Evolutionary conservation across 2,797 vertebrate genomes (phyloP).

Genomic region (Nasua narica): DNA sequence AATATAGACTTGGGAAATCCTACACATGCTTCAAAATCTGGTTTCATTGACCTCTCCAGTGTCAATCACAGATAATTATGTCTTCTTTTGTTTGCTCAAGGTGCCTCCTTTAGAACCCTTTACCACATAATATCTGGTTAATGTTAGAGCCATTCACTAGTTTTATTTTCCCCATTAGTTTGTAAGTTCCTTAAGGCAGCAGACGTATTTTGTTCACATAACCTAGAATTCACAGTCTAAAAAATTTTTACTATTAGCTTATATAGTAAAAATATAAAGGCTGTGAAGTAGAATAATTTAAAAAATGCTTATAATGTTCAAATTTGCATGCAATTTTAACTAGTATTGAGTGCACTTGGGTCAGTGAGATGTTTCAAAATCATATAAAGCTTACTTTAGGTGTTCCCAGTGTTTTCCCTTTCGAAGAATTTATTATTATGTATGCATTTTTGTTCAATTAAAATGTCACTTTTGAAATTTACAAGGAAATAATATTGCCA

Average conservation of each 20-base stretch:
- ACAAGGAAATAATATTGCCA: constrained; percentile 6
- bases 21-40: neutral
- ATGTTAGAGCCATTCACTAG: neutral
- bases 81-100: neutral
- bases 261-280: neutral
- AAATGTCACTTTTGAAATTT: constrained; percentile 32
- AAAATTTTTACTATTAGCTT: neutral
- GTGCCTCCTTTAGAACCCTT: neutral
- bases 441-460: constrained; percentile 1
- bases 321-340: neutral
- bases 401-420: neutral
- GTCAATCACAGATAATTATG: neutral
- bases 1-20: neutral
- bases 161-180: neutral
- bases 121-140: neutral
- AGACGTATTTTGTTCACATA: neutral
- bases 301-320: neutral
- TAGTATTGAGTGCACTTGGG: neutral
- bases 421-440: constrained; percentile 15
- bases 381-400: neutral
- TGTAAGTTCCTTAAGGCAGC: neutral
- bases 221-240: neutral
- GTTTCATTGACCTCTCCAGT: neutral
- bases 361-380: neutral
- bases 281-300: neutral